Percentiles rank a stretch among this genome's conserved stretches.
phyloP scores from a whole-genome alignment of 2,888 invertebrate genomes.

The Drosophila monieri region DNA sequence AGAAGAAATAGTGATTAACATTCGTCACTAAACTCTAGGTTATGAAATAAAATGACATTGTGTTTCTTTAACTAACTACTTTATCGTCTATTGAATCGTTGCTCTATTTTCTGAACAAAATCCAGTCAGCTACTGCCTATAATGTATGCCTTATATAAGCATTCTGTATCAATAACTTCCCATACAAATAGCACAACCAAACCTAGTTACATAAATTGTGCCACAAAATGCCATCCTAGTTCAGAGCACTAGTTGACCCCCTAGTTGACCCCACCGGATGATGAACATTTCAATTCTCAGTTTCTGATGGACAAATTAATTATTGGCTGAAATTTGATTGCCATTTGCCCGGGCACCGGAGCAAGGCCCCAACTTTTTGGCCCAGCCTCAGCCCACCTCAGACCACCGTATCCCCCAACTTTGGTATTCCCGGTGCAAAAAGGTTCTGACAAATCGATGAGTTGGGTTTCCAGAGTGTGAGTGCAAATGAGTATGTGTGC shows the following conservation, averaged over 20 bases:
- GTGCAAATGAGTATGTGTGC: conserved; percentile 5
- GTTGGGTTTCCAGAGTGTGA: conserved; percentile 20
- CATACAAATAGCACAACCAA: background rate
- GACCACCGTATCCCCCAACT: background rate
- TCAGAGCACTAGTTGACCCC: background rate
- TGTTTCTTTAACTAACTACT: no score
- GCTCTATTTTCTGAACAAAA: no score
- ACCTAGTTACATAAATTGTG: background rate
- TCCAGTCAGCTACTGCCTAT: no score
- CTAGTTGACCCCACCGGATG: background rate
- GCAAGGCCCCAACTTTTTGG: conserved; percentile 18
- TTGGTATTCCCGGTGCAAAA: conserved; percentile 8
- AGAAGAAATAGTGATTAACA: background rate
- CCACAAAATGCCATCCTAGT: background rate
- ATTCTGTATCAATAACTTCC: background rate
- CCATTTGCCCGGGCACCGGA: conserved; percentile 22
- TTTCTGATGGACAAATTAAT: conserved; percentile 43
- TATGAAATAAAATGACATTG: no score
- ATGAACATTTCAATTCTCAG: conserved; percentile 31
- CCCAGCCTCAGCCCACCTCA: background rate
- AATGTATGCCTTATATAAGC: background rate
- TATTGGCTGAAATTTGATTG: conserved; percentile 38
- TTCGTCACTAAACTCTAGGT: background rate
- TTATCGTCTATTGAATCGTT: no score
- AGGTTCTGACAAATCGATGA: conserved; percentile 43